Percentiles rank a stretch among this genome's conserved stretches.
Evolutionary conservation across 2,797 vertebrate species (phyloP).

Genomic region (Chelon labrosus): DNA sequence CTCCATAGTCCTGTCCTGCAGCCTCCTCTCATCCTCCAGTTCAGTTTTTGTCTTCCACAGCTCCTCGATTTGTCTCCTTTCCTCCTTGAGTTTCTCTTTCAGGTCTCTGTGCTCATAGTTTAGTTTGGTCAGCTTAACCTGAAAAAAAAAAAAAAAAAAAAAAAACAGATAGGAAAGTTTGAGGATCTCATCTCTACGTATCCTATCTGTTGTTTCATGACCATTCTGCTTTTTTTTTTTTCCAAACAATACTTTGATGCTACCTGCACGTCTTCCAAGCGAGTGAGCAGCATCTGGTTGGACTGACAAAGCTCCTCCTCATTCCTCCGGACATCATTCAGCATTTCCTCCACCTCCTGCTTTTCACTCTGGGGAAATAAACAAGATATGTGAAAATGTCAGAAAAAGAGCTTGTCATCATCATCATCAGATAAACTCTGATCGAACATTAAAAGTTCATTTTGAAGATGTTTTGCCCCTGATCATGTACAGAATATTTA

Average conservation of each 20-base stretch:
- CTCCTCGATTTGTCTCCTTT: conserved; percentile 88
- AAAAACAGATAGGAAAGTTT: not conserved
- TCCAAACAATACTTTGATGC: not conserved
- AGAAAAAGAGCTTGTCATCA: not conserved
- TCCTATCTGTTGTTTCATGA: not conserved
- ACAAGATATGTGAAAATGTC: not conserved
- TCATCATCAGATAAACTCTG: too few species aligned
- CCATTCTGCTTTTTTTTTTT: not conserved
- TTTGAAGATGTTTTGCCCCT: not conserved
- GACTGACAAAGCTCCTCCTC: conserved; percentile 86
- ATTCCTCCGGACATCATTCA: conserved; percentile 84
- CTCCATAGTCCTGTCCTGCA: conserved; percentile 90
- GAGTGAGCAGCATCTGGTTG: conserved; percentile 85
- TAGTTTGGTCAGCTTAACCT: conserved; percentile 87
- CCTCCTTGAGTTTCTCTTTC: conserved; percentile 88
- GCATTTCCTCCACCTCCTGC: conserved; percentile 83
- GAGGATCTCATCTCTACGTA: not conserved
- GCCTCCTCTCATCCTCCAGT: conserved; percentile 89
- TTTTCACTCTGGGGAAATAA: conserved; percentile 86
- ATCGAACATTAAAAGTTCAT: not conserved
- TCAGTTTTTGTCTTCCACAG: conserved; percentile 88
- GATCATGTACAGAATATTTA: too few species aligned
- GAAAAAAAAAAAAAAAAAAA: conserved; percentile 19
- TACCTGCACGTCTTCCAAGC: conserved; percentile 91
- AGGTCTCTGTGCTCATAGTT: conserved; percentile 89